Evolutionary conservation across 1,140 invertebrate species (phyloP), one percentile per base, ranked within the genome.

Genomic region (Saccostrea echinata): DNA sequence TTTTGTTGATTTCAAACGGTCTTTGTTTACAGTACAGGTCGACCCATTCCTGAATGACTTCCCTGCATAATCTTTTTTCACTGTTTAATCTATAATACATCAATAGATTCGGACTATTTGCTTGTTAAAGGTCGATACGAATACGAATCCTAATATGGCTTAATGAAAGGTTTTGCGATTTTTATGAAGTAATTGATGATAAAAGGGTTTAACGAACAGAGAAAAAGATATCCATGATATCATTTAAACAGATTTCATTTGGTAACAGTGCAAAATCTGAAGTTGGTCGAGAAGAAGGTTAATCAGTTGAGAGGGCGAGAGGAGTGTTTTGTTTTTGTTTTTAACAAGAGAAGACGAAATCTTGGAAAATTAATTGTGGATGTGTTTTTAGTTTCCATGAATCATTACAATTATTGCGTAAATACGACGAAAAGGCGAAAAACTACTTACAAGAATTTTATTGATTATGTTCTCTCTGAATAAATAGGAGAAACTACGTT

Each of bases 381-480:
- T 11, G 68, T 76, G 24, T 33, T 76, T 16, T 76, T 12, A 16
- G 68, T 13, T 76, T 76, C 30, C 24, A 76, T 76, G 68, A 33
- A 76, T 76, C 68, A 76, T 76, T 76, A 76, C 68, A 16, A 27
- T 16, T 76, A 30, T 76, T 76, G 68, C 68, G 68, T 76, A 76
- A 76, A 30, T 33, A 76, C 68, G 2, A 16, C 27, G 33, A 12
- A 27, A 76, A 30, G 4, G 57, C 11, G 43, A 43, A 43, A 43
- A 43, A 43, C 43, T 4, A 43, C 43, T 43, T 8, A 43, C 9
- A 4, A 43, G 43, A 43, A 43, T n/a, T 43, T 43, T 43, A 43
- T 43, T 9, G 43, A 43, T 43, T 43, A 9, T 43, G 43, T 43
- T 43, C 43, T 43, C 43, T 43, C 43, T 43, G 43, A 43, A 9